Percentiles rank a stretch among this genome's conserved stretches.
Conservation (phyloP, 2,113 vertebrate genomes). For the Nansenia antarctica region DNA sequence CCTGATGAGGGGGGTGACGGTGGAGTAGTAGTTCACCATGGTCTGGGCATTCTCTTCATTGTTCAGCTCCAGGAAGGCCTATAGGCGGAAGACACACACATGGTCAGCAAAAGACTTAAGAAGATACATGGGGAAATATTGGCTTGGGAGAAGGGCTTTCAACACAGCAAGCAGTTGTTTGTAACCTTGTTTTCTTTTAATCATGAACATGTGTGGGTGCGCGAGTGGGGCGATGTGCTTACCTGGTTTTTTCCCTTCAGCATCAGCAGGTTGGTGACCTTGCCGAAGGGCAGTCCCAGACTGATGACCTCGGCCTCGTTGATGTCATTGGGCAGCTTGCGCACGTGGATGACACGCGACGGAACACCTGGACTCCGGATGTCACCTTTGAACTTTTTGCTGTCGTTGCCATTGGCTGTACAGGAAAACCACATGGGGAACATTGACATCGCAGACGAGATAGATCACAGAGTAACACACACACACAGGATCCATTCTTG, state of each 20-base stretch:
- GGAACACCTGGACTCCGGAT: conserved; percentile 85
- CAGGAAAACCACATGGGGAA: conserved; percentile 59
- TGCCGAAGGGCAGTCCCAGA: conserved; percentile 94
- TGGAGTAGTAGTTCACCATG: conserved; percentile 97
- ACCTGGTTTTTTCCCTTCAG: conserved; percentile 98
- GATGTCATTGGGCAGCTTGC: conserved; percentile 92
- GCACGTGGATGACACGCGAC: conserved; percentile 92
- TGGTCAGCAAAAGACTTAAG: background rate
- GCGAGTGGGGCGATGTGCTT: conserved; percentile 15
- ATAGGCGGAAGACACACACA: background rate
- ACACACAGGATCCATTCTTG: conserved; percentile 31
- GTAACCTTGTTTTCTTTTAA: too few species aligned
- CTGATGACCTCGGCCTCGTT: conserved; percentile 96
- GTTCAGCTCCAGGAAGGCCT: conserved; percentile 97
- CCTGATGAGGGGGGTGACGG: conserved; percentile 88
- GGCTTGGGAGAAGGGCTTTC: too few species aligned
- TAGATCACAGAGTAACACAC: conserved; percentile 17
- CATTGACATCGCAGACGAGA: conserved; percentile 60
- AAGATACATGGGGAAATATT: background rate
- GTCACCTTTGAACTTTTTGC: conserved; percentile 98
- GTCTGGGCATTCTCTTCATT: conserved; percentile 95
- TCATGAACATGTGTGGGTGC: too few species aligned
- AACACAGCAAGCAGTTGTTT: too few species aligned
- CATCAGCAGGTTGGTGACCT: conserved; percentile 98
- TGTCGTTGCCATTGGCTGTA: conserved; percentile 97